Base-by-base conservation (phyloP, 2,888 invertebrate genomes). In the Polymixis flavicincta region DNA sequence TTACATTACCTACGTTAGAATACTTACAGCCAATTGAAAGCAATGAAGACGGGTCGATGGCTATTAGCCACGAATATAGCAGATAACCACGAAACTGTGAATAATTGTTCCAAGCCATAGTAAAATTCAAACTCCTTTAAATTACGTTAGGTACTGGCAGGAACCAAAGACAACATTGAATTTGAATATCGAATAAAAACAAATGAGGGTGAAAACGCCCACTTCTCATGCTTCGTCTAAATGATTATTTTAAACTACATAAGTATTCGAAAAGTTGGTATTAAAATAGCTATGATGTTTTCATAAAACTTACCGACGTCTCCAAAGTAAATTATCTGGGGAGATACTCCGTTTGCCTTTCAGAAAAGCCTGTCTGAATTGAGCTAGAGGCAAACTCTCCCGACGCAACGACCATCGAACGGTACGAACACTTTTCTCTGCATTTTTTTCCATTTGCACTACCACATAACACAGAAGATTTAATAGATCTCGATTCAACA, bases 301-400 rank as follows among this genome's bases (percentile, higher is more conserved):
- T 25, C 14, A 67, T 59, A 42, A 22, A 55, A 84, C 93, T 90
- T 92, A 96, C 96, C 95, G 91, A 85, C 96, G 89, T 42, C 96
- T 90, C 92, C 93, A 92, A 54, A 89, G 75, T 37, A 92, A 90
- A 52, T 83, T 88, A 77, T 94, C 94, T 4, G 93, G 90, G 0
- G 94, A 92, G 37, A 94, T 86, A 78, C 93, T 95, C 9, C 90
- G 88, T 50, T 89, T 92, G 28, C 92, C 91, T 75, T 92, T 95
- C 7, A 95, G 83, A 88, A 93, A 93, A 61, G 94, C 95, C 74
- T 92, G 91, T 55, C 94, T 92, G 5, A 96, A 91, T 22, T 89
- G 92, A 13, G 94, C 92, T 50, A 96, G 78, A 0, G 96, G 96
- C 9, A 96, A 86, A 74, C 96, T 96, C 52, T 96, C 96, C 52